Conservation (phyloP, 2,113 vertebrate species). For the Spheniscus mendiculus region DNA sequence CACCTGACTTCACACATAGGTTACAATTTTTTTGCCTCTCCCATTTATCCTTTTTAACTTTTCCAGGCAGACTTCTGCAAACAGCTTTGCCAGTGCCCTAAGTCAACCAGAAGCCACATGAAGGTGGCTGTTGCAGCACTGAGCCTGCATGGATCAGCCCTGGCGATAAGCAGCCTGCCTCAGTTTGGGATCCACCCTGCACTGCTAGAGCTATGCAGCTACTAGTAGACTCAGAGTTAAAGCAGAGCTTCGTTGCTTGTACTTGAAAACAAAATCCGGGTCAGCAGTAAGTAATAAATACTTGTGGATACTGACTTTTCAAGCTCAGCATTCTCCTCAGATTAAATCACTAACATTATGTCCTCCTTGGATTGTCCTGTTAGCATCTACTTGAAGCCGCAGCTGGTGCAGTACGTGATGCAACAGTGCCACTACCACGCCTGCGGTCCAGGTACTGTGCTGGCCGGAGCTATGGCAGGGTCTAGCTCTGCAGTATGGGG, state of each 20-base stretch:
- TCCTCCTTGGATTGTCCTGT: neutral
- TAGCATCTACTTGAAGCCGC: neutral
- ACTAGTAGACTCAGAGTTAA: neutral
- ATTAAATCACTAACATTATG: neutral
- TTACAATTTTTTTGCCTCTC: neutral
- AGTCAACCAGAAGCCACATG: neutral
- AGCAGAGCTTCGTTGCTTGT: neutral
- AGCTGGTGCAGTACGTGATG: fast-evolving
- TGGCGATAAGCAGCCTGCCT: neutral
- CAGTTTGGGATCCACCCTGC: neutral
- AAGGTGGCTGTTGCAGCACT: neutral
- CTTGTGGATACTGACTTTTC: neutral
- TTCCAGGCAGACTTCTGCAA: neutral
- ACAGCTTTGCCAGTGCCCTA: no score
- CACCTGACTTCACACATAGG: neutral
- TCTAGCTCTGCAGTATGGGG: no score
- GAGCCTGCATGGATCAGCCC: neutral
- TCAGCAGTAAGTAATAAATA: neutral
- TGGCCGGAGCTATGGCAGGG: neutral
- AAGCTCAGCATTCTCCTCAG: neutral
- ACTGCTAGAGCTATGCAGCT: neutral
- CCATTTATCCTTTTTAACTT: neutral
- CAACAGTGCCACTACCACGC: fast-evolving
- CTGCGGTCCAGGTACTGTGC: fast-evolving
- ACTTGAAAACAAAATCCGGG: neutral